These are phyloP conservation scores for Riptortus pedestris DNA, from an alignment of 1,140 invertebrate genomes.

Conservation along the genomic window DNA sequence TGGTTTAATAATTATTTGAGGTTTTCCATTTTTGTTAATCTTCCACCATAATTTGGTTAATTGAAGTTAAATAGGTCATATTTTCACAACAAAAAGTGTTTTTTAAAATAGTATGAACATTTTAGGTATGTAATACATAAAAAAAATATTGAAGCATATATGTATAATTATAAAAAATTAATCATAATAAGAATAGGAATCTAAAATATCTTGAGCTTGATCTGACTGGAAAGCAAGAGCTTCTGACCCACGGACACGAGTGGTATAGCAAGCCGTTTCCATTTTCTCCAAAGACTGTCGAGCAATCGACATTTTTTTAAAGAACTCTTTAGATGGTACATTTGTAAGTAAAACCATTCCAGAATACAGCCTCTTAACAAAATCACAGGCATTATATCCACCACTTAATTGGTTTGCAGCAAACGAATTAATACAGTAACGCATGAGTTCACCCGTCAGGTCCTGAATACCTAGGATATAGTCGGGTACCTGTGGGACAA, in stretches of 20 bases:
- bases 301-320: slow-evolving; percentile 57
- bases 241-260: slow-evolving; percentile 49
- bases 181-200: too few species aligned
- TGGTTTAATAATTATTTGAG: too few species aligned
- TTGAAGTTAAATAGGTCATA: too few species aligned
- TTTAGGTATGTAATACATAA: too few species aligned
- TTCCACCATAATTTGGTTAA: too few species aligned
- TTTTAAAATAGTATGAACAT: too few species aligned
- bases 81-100: too few species aligned
- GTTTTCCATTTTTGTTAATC: too few species aligned
- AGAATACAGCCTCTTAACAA: slow-evolving; percentile 60
- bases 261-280: slow-evolving; percentile 73
- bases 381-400: slow-evolving; percentile 60
- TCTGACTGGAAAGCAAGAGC: background rate
- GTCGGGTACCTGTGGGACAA: slow-evolving; percentile 51
- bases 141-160: too few species aligned
- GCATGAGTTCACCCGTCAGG: slow-evolving; percentile 82
- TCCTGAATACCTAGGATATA: slow-evolving; percentile 79
- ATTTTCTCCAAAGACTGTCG: slow-evolving; percentile 68
- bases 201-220: too few species aligned
- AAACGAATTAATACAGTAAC: slow-evolving; percentile 73
- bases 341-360: slow-evolving; percentile 47
- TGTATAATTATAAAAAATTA: too few species aligned
- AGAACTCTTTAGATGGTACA: slow-evolving; percentile 47
- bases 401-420: slow-evolving; percentile 62